phyloP scores from a whole-genome alignment of 2,888 invertebrate genomes.

The Entomobrya proxima region DNA sequence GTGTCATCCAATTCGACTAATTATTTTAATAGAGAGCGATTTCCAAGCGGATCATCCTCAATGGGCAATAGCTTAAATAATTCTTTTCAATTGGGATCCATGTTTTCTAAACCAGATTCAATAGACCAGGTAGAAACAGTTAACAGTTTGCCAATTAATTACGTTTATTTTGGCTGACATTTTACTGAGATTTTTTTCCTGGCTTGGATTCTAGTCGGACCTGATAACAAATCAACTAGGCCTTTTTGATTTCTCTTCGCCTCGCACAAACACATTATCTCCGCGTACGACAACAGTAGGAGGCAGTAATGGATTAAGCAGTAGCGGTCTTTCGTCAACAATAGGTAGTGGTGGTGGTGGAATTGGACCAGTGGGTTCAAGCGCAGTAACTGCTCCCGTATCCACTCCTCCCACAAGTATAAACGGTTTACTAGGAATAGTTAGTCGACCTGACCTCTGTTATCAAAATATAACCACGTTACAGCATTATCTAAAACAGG shows the following conservation, averaged over 20 bases:
- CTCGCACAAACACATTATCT: slow-evolving; percentile 59
- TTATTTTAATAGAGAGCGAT: slow-evolving; percentile 72
- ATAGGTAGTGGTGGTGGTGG: slow-evolving; percentile 59
- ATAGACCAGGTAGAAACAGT: slow-evolving; percentile 68
- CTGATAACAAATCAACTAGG: slow-evolving; percentile 70
- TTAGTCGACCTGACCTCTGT: slow-evolving; percentile 72
- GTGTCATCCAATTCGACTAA: slow-evolving; percentile 65
- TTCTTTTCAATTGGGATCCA: slow-evolving; percentile 70
- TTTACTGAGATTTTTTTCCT: slow-evolving; percentile 1
- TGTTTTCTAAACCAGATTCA: slow-evolving; percentile 67
- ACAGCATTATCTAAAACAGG: slow-evolving; percentile 65
- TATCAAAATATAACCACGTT: slow-evolving; percentile 73
- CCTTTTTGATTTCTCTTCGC: slow-evolving; percentile 73
- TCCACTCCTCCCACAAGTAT: slow-evolving; percentile 15
- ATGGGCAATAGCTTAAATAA: slow-evolving; percentile 73
- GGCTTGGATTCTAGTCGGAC: slow-evolving; percentile 71
- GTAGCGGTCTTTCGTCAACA: slow-evolving; percentile 67
- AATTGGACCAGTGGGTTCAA: slow-evolving; percentile 55
- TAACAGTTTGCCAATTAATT: neutral
- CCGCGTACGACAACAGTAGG: slow-evolving; percentile 69
- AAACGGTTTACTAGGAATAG: slow-evolving; percentile 54
- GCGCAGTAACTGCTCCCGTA: neutral
- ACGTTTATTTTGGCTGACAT: neutral
- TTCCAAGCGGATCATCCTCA: slow-evolving; percentile 74
- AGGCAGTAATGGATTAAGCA: slow-evolving; percentile 67